Base-by-base conservation (phyloP, 2,888 invertebrate species). In the Margaritifera margaritifera region DNA sequence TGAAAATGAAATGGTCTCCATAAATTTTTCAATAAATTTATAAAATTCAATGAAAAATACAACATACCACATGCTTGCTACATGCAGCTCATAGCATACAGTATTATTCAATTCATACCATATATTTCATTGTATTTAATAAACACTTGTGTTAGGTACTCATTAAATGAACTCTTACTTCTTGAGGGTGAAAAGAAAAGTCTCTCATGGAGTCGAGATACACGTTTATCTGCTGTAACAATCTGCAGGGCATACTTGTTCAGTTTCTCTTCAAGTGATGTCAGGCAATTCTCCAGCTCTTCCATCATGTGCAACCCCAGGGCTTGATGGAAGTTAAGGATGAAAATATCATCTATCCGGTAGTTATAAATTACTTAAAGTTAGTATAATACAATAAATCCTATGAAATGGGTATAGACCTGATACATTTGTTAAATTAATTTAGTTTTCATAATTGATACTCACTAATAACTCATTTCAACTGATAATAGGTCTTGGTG, bases 231-330 rank as follows among this genome's bases (percentile, higher is more conserved):
- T 42, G 84, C 84, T 24, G 82, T 80, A 50, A 86, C 79, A 51
- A 87, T 84, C 61, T 83, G 79, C 50, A 79, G 74, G 6, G 86
- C 84, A 72, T 85, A 87, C 66, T 72, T 70, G n/a, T 80, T 76
- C 6, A 87, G 78, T 20, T 79, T 80, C 20, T 80, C 77, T 59
- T 87, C 87, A 18, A 88, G 62, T 8, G 52, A 62, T 24, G 78
- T 73, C 24, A 88, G 71, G 51, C 81, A 70, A 19, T 79, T 66
- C 62, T 86, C 84, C 62, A 86, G 71, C 8, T 81, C 81, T 50
- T 86, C 84, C 58, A 88, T 65, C 74, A 82, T 71, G 58, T 83
- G 69, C 22, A 86, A 52, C 42, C 84, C 84, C 1, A 86, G 68
- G 27, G 87, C 86, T 87, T 53, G 55, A 62, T 19, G 27, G 4